Conservation (phyloP, 2,888 invertebrate species). For the Phytoseiulus persimilis region DNA sequence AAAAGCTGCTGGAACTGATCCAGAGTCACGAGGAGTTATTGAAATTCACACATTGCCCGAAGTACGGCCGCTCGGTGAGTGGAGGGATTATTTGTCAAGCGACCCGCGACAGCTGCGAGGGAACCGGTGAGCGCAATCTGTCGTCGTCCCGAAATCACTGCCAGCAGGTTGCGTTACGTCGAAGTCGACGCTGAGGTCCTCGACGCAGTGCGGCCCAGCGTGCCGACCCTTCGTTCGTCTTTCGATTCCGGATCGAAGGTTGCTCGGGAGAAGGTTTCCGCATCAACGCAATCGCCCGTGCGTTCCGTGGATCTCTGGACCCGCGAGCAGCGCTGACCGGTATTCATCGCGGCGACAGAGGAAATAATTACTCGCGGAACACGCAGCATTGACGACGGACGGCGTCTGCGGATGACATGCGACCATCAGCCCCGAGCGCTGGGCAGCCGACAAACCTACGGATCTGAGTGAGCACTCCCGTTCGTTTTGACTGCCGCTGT, state of each 20-base stretch:
- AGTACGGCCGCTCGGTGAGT: background rate
- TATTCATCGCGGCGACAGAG: background rate
- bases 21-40: background rate
- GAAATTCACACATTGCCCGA: background rate
- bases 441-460: background rate
- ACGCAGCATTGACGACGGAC: background rate
- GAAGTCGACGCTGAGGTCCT: background rate
- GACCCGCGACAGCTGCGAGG: background rate
- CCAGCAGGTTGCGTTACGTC: background rate
- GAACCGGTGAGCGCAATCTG: background rate
- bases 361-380: background rate
- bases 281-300: background rate
- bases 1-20: background rate
- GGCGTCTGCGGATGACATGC: background rate
- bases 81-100: background rate
- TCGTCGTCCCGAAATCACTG: background rate
- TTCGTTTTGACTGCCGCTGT: background rate
- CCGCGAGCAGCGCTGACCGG: background rate
- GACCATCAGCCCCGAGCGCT: background rate
- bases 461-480: background rate
- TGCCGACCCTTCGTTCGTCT: background rate
- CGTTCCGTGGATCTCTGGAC: background rate
- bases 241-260: background rate
- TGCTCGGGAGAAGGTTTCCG: background rate
- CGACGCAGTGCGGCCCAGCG: background rate